These are phyloP conservation scores for Brachyptera putata DNA, from an alignment of 2,888 invertebrate genomes.

Conservation along the genomic window DNA sequence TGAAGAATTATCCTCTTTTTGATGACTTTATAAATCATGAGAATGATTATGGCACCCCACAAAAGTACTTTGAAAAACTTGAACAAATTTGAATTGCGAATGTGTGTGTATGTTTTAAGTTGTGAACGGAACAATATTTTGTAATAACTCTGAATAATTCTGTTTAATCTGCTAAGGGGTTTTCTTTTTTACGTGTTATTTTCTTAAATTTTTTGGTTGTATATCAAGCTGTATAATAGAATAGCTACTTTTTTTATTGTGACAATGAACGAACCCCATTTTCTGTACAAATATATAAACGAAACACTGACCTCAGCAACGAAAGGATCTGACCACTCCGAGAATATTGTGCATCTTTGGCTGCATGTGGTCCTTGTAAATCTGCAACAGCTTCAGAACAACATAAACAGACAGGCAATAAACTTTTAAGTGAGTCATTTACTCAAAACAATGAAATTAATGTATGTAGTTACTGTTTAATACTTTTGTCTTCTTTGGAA, in stretches of 20 bases:
- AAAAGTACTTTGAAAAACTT: slow-evolving; percentile 17
- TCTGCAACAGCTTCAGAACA: slow-evolving; percentile 2
- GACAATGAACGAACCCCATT: slow-evolving; percentile 27
- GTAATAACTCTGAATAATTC: slow-evolving; percentile 30
- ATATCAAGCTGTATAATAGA: slow-evolving; percentile 32
- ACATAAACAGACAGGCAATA: slow-evolving; percentile 24
- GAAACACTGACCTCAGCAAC: slow-evolving; percentile 27
- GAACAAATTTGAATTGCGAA: slow-evolving; percentile 26
- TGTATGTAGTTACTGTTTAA: slow-evolving; percentile 19
- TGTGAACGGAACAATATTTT: slow-evolving; percentile 32
- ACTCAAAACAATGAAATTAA: background rate
- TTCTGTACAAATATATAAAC: slow-evolving; percentile 33
- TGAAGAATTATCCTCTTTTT: background rate
- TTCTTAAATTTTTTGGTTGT: slow-evolving; percentile 27
- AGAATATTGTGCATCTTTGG: slow-evolving; percentile 23
- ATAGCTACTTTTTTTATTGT: slow-evolving; percentile 32
- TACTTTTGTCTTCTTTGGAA: slow-evolving; percentile 20
- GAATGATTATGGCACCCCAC: slow-evolving; percentile 6
- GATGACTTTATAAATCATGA: background rate
- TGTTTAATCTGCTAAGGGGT: slow-evolving; percentile 22
- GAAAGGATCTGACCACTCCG: slow-evolving; percentile 29
- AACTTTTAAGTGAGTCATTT: background rate
- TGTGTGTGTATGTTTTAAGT: slow-evolving; percentile 33
- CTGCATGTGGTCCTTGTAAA: slow-evolving; percentile 24
- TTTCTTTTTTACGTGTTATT: slow-evolving; percentile 24